Conservation (phyloP, 2,113 vertebrate species). For the Oreocharis arfaki region DNA sequence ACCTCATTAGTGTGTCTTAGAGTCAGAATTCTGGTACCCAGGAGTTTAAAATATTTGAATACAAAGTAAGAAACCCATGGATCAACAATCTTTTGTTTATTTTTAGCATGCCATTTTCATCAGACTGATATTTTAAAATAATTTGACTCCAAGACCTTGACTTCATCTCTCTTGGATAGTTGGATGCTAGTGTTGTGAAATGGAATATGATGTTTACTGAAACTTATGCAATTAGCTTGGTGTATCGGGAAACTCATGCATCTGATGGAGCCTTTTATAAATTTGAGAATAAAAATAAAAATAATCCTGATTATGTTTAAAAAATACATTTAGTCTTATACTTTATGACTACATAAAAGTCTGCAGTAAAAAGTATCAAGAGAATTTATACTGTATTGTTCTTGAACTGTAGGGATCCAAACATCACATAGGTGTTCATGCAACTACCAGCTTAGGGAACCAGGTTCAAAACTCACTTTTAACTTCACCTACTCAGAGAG, state of each 20-base stretch:
- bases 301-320: neutral
- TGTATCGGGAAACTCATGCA: neutral
- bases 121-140: conserved; percentile 21
- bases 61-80: neutral
- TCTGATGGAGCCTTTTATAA: neutral
- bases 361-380: neutral
- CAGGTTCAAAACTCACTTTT: neutral
- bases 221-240: neutral
- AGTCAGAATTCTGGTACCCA: neutral
- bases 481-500: neutral
- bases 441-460: neutral
- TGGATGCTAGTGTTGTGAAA: neutral
- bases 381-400: neutral
- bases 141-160: neutral
- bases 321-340: neutral
- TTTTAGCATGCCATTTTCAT: conserved; percentile 10
- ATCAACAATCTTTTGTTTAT: conserved; percentile 25
- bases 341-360: neutral
- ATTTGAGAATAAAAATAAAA: neutral
- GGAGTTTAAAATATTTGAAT: conserved; percentile 35
- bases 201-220: neutral
- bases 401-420: neutral
- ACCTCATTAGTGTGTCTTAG: conserved; percentile 12
- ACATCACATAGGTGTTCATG: neutral
- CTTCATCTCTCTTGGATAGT: neutral